A percentile compares a stretch with the other conserved stretches of the same genome.
These are phyloP conservation scores for Archocentrus centrarchus DNA, from an alignment of 2,113 vertebrate genomes.

Conservation along the genomic window DNA sequence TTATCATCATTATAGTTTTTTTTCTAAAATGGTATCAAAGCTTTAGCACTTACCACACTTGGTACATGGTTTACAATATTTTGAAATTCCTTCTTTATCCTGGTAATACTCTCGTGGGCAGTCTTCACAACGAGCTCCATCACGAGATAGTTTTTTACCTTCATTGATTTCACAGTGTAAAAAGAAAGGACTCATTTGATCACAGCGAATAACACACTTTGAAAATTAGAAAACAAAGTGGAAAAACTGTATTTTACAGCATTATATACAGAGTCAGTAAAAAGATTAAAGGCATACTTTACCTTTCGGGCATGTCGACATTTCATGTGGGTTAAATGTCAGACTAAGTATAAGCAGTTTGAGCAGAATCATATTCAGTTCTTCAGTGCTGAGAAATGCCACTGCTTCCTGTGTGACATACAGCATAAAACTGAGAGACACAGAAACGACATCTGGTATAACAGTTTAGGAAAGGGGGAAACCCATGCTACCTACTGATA, in stretches of 20 bases:
- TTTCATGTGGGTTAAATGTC: not conserved
- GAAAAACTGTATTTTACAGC: not conserved
- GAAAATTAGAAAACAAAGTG: not conserved
- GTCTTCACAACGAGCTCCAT: fast-evolving
- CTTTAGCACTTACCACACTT: slow-evolving; percentile 48
- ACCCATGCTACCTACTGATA: not conserved
- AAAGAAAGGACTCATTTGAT: not conserved
- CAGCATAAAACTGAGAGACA: not conserved
- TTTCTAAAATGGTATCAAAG: not conserved
- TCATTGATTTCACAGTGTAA: slow-evolving; percentile 7
- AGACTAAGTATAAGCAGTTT: slow-evolving; percentile 30
- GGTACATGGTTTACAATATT: slow-evolving; percentile 8
- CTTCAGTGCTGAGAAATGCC: not conserved
- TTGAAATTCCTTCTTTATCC: fast-evolving
- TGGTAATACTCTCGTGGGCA: slow-evolving; percentile 33
- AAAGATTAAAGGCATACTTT: slow-evolving; percentile 23
- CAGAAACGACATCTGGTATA: not conserved
- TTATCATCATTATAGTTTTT: not conserved
- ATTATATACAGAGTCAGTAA: not conserved
- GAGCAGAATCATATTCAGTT: slow-evolving; percentile 36
- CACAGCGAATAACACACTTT: too few relatives aligned
- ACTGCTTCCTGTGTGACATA: not conserved
- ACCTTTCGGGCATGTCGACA: slow-evolving; percentile 41
- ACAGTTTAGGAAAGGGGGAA: not conserved
- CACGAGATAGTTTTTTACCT: not conserved